Evolutionary conservation across 2,797 vertebrate genomes (phyloP), one percentile per base, ranked within the genome.

Genomic region (Sebastes umbrosus): DNA sequence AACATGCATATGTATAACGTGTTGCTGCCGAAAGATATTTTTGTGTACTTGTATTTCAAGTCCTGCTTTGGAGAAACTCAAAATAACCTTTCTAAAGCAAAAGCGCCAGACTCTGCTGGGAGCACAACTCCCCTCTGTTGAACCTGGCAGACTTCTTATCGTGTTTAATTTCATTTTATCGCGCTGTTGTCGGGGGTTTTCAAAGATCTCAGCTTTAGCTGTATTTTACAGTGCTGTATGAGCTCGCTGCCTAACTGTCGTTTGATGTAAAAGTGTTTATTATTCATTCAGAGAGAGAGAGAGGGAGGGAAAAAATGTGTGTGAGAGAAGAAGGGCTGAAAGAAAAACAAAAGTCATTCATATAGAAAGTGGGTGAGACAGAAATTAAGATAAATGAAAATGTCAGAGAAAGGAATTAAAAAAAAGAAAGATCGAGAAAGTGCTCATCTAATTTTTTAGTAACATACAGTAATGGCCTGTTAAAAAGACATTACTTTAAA

Each of bases 211-310:
- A 20, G 62, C 29, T 80, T 20, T 2, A 72, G 54, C 72, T 59
- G 24, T 69, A 75, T 89, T 86, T 83, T 29, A 46, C 63, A 59
- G 11, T 50, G 79, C 80, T 39, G 58, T 57, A 54, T 69, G 73
- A 89, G 80, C 70, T 87, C 71, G 31, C 31, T 73, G 60, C 55
- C 57, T 43, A 57, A 3, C 57, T 54, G 69, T 73, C 34, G 39
- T 84, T 91, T 89, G 64, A 88, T 84, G 72, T 80, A 50, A 80
- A 83, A 85, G 58, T 66, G 66, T 43, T 82, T 79, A 65, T 88
- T 84, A 72, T 85, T 79, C 58, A 63, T 66, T 81, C 36, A 43
- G 79, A 43, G 81, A 60, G 66, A 8, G 12, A 66, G 36, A 58
- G 46, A 29, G 46, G n/a, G 12, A 27, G 59, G 18, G 1, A 8